Percentiles rank a stretch among this genome's conserved stretches.
phyloP scores from a whole-genome alignment of 2,888 invertebrate species.

The Alcis repandata region DNA sequence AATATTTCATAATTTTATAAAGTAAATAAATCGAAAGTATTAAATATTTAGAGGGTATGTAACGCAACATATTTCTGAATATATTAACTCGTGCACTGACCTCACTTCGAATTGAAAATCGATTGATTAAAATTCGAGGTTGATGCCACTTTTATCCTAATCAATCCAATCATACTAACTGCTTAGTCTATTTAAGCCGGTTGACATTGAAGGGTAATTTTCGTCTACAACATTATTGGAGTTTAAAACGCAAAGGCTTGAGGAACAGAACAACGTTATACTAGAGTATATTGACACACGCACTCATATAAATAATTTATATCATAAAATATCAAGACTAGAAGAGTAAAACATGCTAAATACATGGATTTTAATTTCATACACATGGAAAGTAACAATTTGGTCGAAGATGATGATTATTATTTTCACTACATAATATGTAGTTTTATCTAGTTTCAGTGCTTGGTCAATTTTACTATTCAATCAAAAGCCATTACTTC shows the following conservation, averaged over 20 bases:
- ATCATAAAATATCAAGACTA: too few relatives aligned
- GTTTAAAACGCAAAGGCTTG: constrained; percentile 12
- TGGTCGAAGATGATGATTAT: not conserved
- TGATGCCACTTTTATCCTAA: constrained; percentile 23
- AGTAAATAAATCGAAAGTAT: too few relatives aligned
- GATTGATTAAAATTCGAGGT: constrained; percentile 23
- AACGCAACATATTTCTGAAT: not conserved
- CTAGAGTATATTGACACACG: not conserved
- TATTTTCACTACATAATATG: too few relatives aligned
- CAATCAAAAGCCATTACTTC: not conserved
- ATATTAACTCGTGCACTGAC: constrained; percentile 23
- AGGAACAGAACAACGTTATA: not conserved
- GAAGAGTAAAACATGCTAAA: too few relatives aligned
- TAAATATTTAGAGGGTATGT: too few relatives aligned
- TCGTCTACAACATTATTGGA: constrained; percentile 18
- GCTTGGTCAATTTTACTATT: not conserved
- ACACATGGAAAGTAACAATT: not conserved
- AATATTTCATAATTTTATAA: too few relatives aligned
- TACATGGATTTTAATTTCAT: too few relatives aligned
- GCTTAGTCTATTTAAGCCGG: constrained; percentile 29
- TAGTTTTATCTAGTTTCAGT: not conserved
- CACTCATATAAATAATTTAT: not conserved
- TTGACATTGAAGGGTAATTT: constrained; percentile 32
- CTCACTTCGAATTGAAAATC: constrained; percentile 23
- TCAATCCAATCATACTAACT: constrained; percentile 32